A percentile compares a stretch with the other conserved stretches of the same genome.
Conservation (phyloP, 2,113 vertebrate species). For the Zosterops japonicus region DNA sequence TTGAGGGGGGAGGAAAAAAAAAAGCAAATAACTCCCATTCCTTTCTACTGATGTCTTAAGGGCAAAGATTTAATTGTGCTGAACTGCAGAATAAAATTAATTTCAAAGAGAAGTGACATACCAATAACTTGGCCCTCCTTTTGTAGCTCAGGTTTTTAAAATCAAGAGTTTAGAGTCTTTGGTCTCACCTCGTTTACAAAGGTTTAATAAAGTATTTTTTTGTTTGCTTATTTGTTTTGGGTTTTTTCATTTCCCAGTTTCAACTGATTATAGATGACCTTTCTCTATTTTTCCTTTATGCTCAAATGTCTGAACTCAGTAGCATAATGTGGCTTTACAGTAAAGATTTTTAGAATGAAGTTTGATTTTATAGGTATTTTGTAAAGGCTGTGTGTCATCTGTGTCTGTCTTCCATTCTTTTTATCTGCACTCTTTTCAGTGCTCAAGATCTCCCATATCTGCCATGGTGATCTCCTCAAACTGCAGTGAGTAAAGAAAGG, state of each 20-base stretch:
- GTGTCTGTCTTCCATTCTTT: neutral
- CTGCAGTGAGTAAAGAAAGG: neutral
- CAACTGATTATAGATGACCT: neutral
- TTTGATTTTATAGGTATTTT: neutral
- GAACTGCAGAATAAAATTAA: neutral
- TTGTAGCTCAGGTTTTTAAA: neutral
- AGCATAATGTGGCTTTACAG: neutral
- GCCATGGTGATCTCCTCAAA: neutral
- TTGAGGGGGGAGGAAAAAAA: fast-evolving
- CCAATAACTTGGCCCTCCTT: neutral
- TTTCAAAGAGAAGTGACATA: neutral
- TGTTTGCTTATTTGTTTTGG: neutral
- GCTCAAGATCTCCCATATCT: neutral
- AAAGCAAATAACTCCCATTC: neutral
- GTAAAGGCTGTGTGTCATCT: neutral
- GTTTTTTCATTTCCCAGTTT: neutral
- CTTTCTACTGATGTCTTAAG: neutral
- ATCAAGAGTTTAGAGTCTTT: neutral
- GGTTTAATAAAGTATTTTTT: neutral
- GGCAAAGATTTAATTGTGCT: neutral
- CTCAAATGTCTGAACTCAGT: neutral
- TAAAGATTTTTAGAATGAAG: neutral
- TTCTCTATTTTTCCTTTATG: neutral
- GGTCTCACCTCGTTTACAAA: neutral
- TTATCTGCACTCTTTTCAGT: neutral